Base-by-base conservation (phyloP, 2,797 vertebrate genomes). In the Chanos chanos region DNA sequence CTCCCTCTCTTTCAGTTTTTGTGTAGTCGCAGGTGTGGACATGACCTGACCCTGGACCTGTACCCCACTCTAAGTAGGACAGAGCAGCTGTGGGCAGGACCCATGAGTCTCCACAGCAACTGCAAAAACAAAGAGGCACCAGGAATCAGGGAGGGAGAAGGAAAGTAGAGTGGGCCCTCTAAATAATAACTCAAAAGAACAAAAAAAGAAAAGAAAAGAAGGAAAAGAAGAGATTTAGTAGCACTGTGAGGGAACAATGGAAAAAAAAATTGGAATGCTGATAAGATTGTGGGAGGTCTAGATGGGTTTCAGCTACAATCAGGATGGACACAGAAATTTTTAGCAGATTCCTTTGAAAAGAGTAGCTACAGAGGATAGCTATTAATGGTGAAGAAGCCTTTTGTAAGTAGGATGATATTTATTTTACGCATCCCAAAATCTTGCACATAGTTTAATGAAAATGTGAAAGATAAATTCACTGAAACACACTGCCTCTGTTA, bases 111-210 rank as follows among this genome's bases (percentile, higher is more conserved):
- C n/a, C n/a, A n/a, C n/a, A 57, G 61, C 44, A 39, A 55, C 31
- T 15, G 22, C 9, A 57, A 47, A 53, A 28, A 66, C 49, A 68
- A 68, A 68, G 54, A 61, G 21, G 58, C 8, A 18, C 57, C 67
- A 64, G 55, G 74, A 64, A 58, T 28, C 31, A 12, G 18, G 50
- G 43, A 49, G 59, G 64, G 57, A 61, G 57, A 41, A 15, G 53
- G 51, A n/a, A 8, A 25, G 34, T 52, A 22, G 45, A 43, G 34
- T 21, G 37, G 54, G 43, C 39, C 25, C 47, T 60, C 49, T 55
- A 69, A 68, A 75, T 57, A 63, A 62, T 62, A 33, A n/a, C 16
- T 3, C 19, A 43, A 51, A 18, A 12, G 37, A 61, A 57, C 45
- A 58, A 7, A 10, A 25, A 12, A 33, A 48, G 34, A 22, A 49